These are phyloP conservation scores for Saccostrea cuccullata DNA, from an alignment of 1,140 invertebrate genomes.

Conservation along the genomic window DNA sequence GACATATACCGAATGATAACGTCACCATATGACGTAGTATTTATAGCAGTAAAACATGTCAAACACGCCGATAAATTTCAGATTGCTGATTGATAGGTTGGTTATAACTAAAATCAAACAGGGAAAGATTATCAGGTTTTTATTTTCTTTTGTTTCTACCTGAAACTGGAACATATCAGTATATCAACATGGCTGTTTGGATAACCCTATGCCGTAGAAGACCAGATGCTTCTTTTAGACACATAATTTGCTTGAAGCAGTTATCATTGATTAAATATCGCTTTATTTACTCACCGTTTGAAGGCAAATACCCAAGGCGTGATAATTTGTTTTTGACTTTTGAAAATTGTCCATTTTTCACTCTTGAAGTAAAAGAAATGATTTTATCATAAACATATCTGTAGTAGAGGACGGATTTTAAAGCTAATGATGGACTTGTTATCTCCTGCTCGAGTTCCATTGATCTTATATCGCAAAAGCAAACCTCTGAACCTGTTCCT, in stretches of 20 bases:
- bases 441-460: conserved; percentile 26
- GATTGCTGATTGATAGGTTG: background rate
- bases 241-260: conserved; percentile 30
- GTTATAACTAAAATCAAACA: background rate
- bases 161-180: background rate
- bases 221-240: conserved; percentile 25
- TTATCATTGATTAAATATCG: conserved; percentile 32
- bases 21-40: background rate
- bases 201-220: background rate
- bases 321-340: conserved; percentile 29
- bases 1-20: background rate
- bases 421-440: conserved; percentile 1
- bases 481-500: conserved; percentile 5
- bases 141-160: conserved; percentile 29
- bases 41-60: background rate
- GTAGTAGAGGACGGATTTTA: conserved; percentile 19
- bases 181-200: conserved; percentile 26
- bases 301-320: conserved; percentile 25
- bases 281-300: conserved; percentile 30
- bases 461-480: conserved; percentile 31
- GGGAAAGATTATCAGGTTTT: background rate
- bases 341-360: conserved; percentile 37
- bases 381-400: conserved; percentile 35
- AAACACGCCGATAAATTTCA: background rate
- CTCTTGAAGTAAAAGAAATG: conserved; percentile 31